Evolutionary conservation across 2,888 invertebrate species (phyloP).

Genomic region (Beris chalybata): DNA sequence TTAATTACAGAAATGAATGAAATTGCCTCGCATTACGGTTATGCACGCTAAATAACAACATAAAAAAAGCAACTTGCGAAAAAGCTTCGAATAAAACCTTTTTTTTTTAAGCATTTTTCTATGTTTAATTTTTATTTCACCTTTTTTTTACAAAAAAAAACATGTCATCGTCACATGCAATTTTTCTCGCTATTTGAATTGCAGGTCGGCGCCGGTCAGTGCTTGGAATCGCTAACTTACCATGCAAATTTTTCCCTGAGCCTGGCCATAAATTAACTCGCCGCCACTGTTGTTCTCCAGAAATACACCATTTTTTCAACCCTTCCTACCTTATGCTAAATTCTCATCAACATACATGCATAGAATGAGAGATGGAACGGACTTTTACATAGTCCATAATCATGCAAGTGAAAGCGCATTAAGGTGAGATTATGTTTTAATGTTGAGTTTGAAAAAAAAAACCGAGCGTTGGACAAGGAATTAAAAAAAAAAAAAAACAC

Average conservation of each 20-base stretch:
- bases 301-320: conserved; percentile 1
- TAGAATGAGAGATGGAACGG: not conserved
- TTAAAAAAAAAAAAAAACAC: conserved; percentile 3
- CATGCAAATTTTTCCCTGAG: conserved; percentile 27
- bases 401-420: conserved; percentile 32
- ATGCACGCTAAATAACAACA: conserved; percentile 23
- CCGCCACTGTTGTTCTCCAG: conserved; percentile 27
- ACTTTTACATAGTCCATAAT: conserved; percentile 29
- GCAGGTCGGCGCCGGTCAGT: conserved; percentile 31
- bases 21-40: conserved; percentile 21
- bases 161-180: conserved; percentile 31
- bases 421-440: conserved; percentile 32
- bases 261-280: conserved; percentile 28
- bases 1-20: conserved; percentile 31
- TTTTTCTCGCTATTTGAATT: conserved; percentile 29
- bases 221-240: conserved; percentile 12
- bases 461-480: not conserved
- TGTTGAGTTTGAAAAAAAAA: conserved; percentile 18
- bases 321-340: conserved; percentile 6
- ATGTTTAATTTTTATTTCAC: not conserved
- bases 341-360: conserved; percentile 26
- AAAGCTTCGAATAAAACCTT: not conserved
- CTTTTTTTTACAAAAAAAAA: conserved; percentile 15
- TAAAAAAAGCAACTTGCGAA: not conserved
- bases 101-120: conserved; percentile 7